These are phyloP conservation scores for Plutella xylostella DNA, from an alignment of 2,888 invertebrate species.

Conservation along the genomic window DNA sequence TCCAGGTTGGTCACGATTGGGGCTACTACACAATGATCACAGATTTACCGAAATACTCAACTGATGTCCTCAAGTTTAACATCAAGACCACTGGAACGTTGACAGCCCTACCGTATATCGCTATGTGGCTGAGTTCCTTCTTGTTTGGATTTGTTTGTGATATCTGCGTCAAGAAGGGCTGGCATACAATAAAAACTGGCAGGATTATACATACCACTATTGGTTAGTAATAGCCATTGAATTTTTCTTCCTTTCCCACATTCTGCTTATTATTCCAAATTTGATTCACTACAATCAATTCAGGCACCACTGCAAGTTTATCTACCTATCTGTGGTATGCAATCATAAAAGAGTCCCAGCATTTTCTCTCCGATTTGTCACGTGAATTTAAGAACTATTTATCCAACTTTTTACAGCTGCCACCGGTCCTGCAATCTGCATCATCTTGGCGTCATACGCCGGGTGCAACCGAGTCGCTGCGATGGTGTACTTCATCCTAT, in stretches of 20 bases:
- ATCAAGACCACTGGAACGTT: conserved; percentile 72
- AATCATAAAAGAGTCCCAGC: too few relatives aligned
- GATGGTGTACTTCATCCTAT: conserved; percentile 71
- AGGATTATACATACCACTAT: conserved; percentile 76
- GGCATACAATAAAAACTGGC: conserved; percentile 69
- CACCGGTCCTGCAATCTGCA: conserved; percentile 73
- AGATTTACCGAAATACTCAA: conserved; percentile 77
- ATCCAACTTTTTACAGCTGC: conserved; percentile 69
- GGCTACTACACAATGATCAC: conserved; percentile 79
- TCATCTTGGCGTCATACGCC: conserved; percentile 73
- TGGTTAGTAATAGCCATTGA: too few relatives aligned
- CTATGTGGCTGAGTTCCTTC: conserved; percentile 75
- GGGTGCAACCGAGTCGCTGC: conserved; percentile 65
- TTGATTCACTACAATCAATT: too few relatives aligned
- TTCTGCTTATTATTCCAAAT: too few relatives aligned
- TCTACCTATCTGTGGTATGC: too few relatives aligned
- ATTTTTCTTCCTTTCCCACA: too few relatives aligned
- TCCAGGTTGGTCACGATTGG: conserved; percentile 70
- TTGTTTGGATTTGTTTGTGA: conserved; percentile 76
- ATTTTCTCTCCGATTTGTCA: too few relatives aligned
- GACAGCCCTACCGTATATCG: conserved; percentile 74
- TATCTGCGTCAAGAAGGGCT: conserved; percentile 71
- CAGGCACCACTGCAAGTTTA: too few relatives aligned
- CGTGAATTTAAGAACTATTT: too few relatives aligned
- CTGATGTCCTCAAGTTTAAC: conserved; percentile 72